Percentiles rank a stretch among this genome's conserved stretches.
phyloP scores from a whole-genome alignment of 2,797 vertebrate species.

The Oreortyx pictus region DNA sequence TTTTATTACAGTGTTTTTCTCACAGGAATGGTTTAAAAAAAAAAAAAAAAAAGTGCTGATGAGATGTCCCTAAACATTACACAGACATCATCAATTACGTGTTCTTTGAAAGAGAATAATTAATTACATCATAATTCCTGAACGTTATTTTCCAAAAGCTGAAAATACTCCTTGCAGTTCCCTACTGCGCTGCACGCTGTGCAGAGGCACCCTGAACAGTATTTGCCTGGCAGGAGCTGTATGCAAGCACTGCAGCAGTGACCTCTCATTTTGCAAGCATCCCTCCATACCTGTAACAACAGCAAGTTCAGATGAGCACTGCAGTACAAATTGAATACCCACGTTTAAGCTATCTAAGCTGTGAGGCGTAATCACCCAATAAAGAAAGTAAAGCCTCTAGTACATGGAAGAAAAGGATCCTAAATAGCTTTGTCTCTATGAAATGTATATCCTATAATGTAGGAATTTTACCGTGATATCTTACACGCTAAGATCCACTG shows the following conservation, averaged over 20 bases:
- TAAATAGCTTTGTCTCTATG: neutral
- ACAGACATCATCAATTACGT: slow-evolving; percentile 60
- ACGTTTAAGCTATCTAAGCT: neutral
- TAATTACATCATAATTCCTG: slow-evolving; percentile 69
- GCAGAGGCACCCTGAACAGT: neutral
- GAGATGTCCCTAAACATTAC: slow-evolving; percentile 64
- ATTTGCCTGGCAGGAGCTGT: neutral
- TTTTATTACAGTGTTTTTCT: slow-evolving; percentile 72
- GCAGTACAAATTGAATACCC: neutral
- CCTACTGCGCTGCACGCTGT: neutral
- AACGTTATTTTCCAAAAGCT: slow-evolving; percentile 69
- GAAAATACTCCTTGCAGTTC: slow-evolving; percentile 44
- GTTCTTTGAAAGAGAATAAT: slow-evolving; percentile 14
- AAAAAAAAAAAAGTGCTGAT: slow-evolving; percentile 70
- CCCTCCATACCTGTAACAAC: neutral
- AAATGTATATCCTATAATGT: neutral
- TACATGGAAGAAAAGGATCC: slow-evolving; percentile 2
- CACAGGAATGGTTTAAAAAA: slow-evolving; percentile 60
- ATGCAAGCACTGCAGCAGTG: neutral
- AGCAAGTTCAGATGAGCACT: neutral
- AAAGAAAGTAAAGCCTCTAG: slow-evolving; percentile 11
- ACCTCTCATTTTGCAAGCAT: neutral
- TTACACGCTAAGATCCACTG: neutral
- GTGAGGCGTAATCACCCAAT: neutral
- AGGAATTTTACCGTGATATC: neutral